These are phyloP conservation scores for Atherinomorus stipes DNA, from an alignment of 2,113 vertebrate species.

Conservation along the genomic window DNA sequence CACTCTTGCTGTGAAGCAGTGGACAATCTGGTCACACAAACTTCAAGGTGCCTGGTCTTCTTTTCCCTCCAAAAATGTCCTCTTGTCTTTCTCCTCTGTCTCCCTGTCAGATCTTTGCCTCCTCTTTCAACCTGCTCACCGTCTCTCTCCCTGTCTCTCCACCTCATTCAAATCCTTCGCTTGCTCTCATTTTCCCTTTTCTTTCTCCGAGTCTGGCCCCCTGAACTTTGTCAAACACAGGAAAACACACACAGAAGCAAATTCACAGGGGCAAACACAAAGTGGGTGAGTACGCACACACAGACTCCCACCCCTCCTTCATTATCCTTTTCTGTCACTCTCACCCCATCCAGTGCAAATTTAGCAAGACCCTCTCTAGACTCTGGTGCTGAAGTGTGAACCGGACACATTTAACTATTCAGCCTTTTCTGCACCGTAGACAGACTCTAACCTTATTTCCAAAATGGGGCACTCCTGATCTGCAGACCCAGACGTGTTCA, in stretches of 20 bases:
- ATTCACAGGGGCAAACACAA: slow-evolving; percentile 54
- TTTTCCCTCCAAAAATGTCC: slow-evolving; percentile 70
- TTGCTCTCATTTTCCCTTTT: slow-evolving; percentile 67
- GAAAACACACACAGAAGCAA: slow-evolving; percentile 66
- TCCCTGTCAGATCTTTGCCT: slow-evolving; percentile 46
- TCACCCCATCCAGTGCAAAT: slow-evolving; percentile 74
- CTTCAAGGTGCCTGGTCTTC: slow-evolving; percentile 45
- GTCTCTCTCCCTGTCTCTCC: slow-evolving; percentile 41
- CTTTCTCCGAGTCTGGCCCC: slow-evolving; percentile 62
- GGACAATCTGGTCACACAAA: slow-evolving; percentile 46
- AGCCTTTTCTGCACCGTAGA: slow-evolving; percentile 50
- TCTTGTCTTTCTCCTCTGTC: slow-evolving; percentile 34
- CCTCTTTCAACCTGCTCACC: slow-evolving; percentile 47
- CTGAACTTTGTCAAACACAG: slow-evolving; percentile 70
- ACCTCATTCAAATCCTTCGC: slow-evolving; percentile 65
- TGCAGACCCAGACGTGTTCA: slow-evolving; percentile 16
- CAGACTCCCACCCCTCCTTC: slow-evolving; percentile 41
- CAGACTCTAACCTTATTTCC: slow-evolving; percentile 36
- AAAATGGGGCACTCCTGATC: slow-evolving; percentile 32
- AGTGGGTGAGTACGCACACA: slow-evolving; percentile 20
- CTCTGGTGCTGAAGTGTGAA: slow-evolving; percentile 57
- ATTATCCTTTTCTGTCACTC: slow-evolving; percentile 66
- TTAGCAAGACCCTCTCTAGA: slow-evolving; percentile 49
- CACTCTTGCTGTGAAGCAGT: slow-evolving; percentile 55
- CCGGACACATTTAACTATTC: slow-evolving; percentile 72